Evolutionary conservation across 2,888 invertebrate species (phyloP).

Genomic region (Desoria tigrina): DNA sequence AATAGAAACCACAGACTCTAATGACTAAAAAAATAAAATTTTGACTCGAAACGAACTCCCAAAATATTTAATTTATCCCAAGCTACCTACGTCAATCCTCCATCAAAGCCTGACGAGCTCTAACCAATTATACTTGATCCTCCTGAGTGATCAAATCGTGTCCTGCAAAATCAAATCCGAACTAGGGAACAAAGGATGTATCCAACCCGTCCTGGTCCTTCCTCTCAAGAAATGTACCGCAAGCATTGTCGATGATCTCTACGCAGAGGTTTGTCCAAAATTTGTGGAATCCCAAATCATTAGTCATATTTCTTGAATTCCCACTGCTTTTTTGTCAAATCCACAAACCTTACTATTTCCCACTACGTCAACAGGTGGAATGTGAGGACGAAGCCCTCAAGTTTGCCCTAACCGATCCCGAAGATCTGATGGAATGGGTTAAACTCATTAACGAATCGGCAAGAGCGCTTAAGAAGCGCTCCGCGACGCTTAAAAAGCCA

Average conservation of each 20-base stretch:
- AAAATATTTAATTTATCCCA: too few species aligned
- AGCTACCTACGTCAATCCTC: slow-evolving; percentile 17
- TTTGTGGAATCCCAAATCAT: not conserved
- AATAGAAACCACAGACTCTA: not conserved
- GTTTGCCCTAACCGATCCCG: slow-evolving; percentile 33
- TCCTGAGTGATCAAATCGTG: slow-evolving; percentile 72
- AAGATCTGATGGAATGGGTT: slow-evolving; percentile 41
- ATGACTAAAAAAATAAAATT: not conserved
- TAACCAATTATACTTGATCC: slow-evolving; percentile 67
- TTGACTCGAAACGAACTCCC: too few species aligned
- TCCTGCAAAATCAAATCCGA: slow-evolving; percentile 68
- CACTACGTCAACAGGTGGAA: slow-evolving; percentile 22
- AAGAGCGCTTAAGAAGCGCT: slow-evolving; percentile 32
- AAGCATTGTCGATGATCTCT: slow-evolving; percentile 24
- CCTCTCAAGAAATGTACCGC: slow-evolving; percentile 43
- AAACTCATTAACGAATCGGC: slow-evolving; percentile 32
- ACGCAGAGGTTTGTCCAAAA: slow-evolving; percentile 30
- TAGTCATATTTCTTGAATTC: slow-evolving; percentile 8
- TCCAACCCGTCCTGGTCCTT: slow-evolving; percentile 42
- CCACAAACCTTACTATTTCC: too few species aligned
- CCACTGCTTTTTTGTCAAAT: too few species aligned
- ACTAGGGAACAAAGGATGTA: slow-evolving; percentile 38
- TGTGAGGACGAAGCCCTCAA: slow-evolving; percentile 36
- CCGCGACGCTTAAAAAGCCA: slow-evolving; percentile 41
- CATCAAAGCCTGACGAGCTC: slow-evolving; percentile 41